A percentile compares a stretch with the other conserved stretches of the same genome.
Evolutionary conservation across 53 echinoderm and acorn worm species (phyloP).

Genomic region (Stichopus horrens): DNA sequence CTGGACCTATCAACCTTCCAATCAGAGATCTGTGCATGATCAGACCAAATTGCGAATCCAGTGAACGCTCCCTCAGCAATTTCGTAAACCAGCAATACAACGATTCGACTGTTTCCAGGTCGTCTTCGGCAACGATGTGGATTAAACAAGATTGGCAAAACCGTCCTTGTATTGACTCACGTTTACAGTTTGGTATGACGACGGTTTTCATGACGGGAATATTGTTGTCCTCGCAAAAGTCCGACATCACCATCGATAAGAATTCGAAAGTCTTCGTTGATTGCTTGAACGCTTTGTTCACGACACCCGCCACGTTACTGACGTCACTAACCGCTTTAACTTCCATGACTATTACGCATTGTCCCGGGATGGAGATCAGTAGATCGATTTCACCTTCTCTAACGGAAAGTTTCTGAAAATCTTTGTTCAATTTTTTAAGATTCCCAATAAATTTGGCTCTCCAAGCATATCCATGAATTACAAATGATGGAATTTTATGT

Average conservation of each 20-base stretch:
- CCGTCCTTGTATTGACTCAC: not conserved
- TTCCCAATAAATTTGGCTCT: conserved; percentile 5
- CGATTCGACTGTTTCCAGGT: not conserved
- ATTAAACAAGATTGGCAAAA: not conserved
- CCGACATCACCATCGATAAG: not conserved
- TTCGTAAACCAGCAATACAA: not conserved
- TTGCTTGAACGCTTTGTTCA: conserved; percentile 5
- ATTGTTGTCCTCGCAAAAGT: not conserved
- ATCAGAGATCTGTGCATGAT: not conserved
- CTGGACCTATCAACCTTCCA: conserved; percentile 18
- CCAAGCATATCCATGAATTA: conserved; percentile 25
- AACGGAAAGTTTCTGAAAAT: not conserved
- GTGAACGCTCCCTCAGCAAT: not conserved
- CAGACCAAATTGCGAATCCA: not conserved
- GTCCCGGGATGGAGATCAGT: not conserved
- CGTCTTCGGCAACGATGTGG: not conserved
- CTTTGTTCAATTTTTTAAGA: not conserved
- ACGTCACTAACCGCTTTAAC: conserved; percentile 2
- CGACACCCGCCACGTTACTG: not conserved
- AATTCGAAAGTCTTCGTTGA: not conserved
- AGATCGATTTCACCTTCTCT: conserved; percentile 18
- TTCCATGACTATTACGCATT: conserved; percentile 22
- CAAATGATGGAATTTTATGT: conserved; percentile 3
- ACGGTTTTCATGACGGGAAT: conserved; percentile 9
- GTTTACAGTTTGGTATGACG: not conserved